Conservation (phyloP, 2,888 invertebrate genomes). For the Homarus gammarus region DNA sequence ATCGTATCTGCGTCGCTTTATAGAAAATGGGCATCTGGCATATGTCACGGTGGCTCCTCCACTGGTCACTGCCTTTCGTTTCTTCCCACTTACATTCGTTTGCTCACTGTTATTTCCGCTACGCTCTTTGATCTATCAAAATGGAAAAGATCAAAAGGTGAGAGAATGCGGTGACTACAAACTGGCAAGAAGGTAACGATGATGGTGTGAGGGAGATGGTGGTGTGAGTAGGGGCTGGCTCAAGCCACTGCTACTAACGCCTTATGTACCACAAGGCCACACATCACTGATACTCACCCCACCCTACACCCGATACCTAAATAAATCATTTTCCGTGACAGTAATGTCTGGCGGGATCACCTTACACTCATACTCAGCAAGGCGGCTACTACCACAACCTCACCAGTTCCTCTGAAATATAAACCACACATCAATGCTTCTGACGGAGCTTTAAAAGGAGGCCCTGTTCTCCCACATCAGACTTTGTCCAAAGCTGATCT, state of each 20-base stretch:
- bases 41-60: constrained; percentile 47
- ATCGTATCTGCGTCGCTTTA: constrained; percentile 60
- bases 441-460: too few species aligned
- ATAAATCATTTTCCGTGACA: constrained; percentile 42
- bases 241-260: not conserved
- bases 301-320: constrained; percentile 21
- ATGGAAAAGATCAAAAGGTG: constrained; percentile 8
- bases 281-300: not conserved
- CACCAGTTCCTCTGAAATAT: not conserved
- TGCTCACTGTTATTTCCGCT: not conserved
- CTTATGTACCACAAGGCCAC: not conserved
- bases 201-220: constrained; percentile 30
- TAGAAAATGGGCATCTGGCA: constrained; percentile 70
- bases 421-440: too few species aligned
- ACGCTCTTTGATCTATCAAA: constrained; percentile 2
- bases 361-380: constrained; percentile 21
- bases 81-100: constrained; percentile 37
- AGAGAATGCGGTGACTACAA: not conserved
- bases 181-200: constrained; percentile 9
- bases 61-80: constrained; percentile 31
- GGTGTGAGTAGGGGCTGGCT: constrained; percentile 19
- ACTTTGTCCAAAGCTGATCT: too few species aligned
- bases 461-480: too few species aligned
- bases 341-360: constrained; percentile 35
- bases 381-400: not conserved